Evolutionary conservation across 2,113 vertebrate species (phyloP).

Genomic region (Elephas maximus): DNA sequence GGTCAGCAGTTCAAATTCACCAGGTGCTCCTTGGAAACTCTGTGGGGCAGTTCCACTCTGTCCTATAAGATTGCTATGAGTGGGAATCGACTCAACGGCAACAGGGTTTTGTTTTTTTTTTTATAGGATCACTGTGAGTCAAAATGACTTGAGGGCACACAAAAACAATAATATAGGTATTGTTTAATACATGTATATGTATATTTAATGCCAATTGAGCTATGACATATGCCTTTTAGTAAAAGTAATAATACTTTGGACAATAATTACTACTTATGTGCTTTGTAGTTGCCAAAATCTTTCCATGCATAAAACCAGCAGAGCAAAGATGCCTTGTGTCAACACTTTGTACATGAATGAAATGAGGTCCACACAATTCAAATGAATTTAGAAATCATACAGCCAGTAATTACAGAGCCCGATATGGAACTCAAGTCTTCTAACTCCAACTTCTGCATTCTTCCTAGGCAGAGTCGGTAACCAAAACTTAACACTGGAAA

Average conservation of each 20-base stretch:
- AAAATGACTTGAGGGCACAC: too few species aligned
- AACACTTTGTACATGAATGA: background rate
- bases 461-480: background rate
- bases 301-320: background rate
- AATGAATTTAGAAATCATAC: background rate
- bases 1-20: too few species aligned
- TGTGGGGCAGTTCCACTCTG: too few species aligned
- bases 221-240: background rate
- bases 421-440: background rate
- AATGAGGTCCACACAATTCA: background rate
- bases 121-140: too few species aligned
- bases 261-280: background rate
- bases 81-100: too few species aligned
- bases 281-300: background rate
- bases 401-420: background rate
- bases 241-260: background rate
- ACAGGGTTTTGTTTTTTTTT: too few species aligned
- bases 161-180: too few species aligned
- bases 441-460: background rate
- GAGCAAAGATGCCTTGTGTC: background rate
- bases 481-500: background rate
- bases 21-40: too few species aligned
- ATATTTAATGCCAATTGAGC: constrained; percentile 48
- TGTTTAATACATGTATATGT: too few species aligned
- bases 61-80: too few species aligned